These are phyloP conservation scores for Forbesichthys agassizii DNA, from an alignment of 2,113 vertebrate genomes.

Conservation along the genomic window DNA sequence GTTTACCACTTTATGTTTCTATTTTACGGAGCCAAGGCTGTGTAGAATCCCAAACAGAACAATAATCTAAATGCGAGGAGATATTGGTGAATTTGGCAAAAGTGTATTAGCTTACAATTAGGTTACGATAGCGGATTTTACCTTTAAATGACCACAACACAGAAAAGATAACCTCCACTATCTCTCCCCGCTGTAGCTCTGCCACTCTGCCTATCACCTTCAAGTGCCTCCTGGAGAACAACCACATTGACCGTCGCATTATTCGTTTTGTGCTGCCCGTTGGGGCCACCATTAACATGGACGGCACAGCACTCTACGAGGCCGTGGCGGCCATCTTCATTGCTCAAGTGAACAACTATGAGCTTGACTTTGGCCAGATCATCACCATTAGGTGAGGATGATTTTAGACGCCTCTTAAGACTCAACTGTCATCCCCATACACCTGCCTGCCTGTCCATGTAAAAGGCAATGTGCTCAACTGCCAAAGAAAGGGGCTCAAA, in stretches of 20 bases:
- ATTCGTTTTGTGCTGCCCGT: slow-evolving; percentile 89
- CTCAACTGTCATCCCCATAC: background rate
- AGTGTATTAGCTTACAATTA: no score
- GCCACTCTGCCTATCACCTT: slow-evolving; percentile 92
- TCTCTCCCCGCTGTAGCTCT: slow-evolving; percentile 68
- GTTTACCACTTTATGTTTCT: no score
- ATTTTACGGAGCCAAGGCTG: no score
- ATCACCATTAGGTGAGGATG: slow-evolving; percentile 84
- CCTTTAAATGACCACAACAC: no score
- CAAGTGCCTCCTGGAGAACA: slow-evolving; percentile 92
- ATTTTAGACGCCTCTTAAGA: background rate
- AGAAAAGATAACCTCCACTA: slow-evolving; percentile 29
- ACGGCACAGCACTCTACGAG: slow-evolving; percentile 86
- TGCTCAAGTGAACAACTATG: slow-evolving; percentile 89
- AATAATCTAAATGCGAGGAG: no score
- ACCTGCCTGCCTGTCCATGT: background rate
- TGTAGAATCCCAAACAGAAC: no score
- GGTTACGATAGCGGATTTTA: no score
- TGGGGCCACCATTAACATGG: slow-evolving; percentile 74
- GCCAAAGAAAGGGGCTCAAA: background rate
- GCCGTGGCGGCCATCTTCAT: slow-evolving; percentile 90
- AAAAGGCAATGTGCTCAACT: background rate
- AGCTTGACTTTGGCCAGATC: slow-evolving; percentile 89
- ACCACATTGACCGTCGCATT: slow-evolving; percentile 86
- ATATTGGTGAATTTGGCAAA: no score